A percentile compares a stretch with the other conserved stretches of the same genome.
phyloP scores from a whole-genome alignment of 1,140 invertebrate species.

The Formica selysi region DNA sequence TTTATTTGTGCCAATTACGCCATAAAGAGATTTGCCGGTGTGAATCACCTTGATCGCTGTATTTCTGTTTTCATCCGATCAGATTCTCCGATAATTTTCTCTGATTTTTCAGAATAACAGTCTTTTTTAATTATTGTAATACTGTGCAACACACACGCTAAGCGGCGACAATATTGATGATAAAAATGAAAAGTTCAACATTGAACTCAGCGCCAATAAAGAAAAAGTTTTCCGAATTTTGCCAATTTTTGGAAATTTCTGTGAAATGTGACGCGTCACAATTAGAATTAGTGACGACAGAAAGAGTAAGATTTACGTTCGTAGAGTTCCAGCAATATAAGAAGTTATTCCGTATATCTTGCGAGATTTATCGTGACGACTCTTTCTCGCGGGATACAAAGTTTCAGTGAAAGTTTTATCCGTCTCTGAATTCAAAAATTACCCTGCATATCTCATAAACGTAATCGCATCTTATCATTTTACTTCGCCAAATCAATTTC shows the following conservation, averaged over 20 bases:
- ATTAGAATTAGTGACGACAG: conserved; percentile 66
- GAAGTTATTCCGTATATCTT: conserved; percentile 74
- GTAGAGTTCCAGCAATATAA: conserved; percentile 65
- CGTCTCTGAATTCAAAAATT: conserved; percentile 57
- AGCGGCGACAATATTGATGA: not conserved
- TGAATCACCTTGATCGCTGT: not conserved
- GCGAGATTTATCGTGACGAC: conserved; percentile 69
- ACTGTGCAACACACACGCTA: not conserved
- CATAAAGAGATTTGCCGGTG: not conserved
- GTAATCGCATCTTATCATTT: conserved; percentile 30
- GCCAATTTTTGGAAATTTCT: conserved; percentile 4
- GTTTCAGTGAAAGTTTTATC: conserved; percentile 57
- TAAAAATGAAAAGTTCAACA: conserved; percentile 12
- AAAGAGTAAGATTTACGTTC: conserved; percentile 60
- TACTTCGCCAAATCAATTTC: not conserved
- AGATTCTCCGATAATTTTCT: not conserved
- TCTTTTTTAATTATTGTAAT: not conserved
- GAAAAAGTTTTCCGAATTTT: conserved; percentile 4
- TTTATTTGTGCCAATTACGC: not conserved
- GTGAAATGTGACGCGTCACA: conserved; percentile 21
- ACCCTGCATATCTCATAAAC: conserved; percentile 52
- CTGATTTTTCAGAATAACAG: not conserved
- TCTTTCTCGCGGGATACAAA: conserved; percentile 61
- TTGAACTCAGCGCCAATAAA: not conserved
- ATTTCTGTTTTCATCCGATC: not conserved